These are phyloP conservation scores for Cheilosia impressa DNA, from an alignment of 2,888 invertebrate species.

Conservation along the genomic window DNA sequence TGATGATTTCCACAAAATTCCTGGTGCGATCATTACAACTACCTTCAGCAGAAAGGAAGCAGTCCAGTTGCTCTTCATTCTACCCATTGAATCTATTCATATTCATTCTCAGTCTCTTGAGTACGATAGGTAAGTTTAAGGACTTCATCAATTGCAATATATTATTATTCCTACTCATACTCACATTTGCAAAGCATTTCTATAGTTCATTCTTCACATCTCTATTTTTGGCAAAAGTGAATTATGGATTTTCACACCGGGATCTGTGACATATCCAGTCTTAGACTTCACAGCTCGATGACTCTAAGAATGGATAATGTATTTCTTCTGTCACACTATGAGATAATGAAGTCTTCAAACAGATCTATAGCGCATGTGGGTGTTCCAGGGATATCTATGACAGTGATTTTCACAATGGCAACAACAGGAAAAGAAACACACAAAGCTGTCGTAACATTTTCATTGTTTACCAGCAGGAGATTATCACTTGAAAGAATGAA, in stretches of 20 bases:
- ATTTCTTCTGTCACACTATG: constrained; percentile 51
- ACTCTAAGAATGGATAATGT: constrained; percentile 70
- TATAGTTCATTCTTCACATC: not conserved
- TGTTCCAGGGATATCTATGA: constrained; percentile 58
- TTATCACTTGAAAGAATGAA: constrained; percentile 46
- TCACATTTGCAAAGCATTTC: constrained; percentile 6
- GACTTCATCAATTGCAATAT: constrained; percentile 6
- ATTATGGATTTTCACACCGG: constrained; percentile 58
- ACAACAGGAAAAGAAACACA: constrained; percentile 51
- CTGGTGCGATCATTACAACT: not conserved
- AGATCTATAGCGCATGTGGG: constrained; percentile 41
- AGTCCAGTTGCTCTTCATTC: not conserved
- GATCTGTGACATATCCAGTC: constrained; percentile 58
- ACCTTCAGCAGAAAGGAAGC: not conserved
- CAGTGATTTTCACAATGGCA: constrained; percentile 61
- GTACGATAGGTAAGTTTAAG: not conserved
- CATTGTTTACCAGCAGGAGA: constrained; percentile 68
- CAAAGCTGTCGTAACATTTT: constrained; percentile 67
- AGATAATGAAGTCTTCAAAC: constrained; percentile 69
- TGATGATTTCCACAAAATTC: not conserved
- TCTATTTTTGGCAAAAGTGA: constrained; percentile 5
- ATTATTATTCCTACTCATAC: not conserved
- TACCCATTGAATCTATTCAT: not conserved
- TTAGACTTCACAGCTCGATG: constrained; percentile 69
- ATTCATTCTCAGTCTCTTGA: not conserved